These are phyloP conservation scores for Nomada ruficornis DNA, from an alignment of 2,888 invertebrate genomes.

Conservation along the genomic window DNA sequence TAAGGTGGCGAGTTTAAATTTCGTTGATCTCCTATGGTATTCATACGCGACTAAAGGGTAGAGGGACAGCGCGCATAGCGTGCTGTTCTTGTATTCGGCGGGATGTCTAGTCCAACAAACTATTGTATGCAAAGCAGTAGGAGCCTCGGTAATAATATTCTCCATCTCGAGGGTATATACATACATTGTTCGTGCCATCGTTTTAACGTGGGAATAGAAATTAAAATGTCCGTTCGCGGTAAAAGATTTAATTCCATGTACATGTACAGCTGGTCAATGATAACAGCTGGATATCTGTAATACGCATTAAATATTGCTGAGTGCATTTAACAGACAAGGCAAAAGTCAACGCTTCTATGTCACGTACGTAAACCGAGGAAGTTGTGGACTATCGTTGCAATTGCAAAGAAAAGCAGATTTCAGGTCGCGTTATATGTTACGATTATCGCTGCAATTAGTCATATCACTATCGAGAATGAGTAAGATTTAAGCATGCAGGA, in stretches of 20 bases:
- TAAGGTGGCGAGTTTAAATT: conserved; percentile 56
- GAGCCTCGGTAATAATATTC: conserved; percentile 53
- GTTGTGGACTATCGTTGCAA: background rate
- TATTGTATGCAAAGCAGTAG: conserved; percentile 69
- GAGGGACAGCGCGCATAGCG: conserved; percentile 50
- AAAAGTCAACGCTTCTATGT: conserved; percentile 10
- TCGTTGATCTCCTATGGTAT: conserved; percentile 52
- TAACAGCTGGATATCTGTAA: too few relatives aligned
- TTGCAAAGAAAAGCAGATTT: conserved; percentile 32
- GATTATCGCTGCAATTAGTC: conserved; percentile 63
- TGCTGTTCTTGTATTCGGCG: conserved; percentile 31
- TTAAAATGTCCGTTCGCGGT: background rate
- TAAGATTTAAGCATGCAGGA: conserved; percentile 64
- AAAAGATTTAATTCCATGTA: background rate
- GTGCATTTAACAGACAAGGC: conserved; percentile 6
- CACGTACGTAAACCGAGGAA: conserved; percentile 16
- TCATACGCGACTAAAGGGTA: conserved; percentile 26
- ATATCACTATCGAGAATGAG: conserved; percentile 64
- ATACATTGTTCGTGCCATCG: conserved; percentile 25
- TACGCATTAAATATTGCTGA: background rate
- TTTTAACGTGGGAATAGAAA: conserved; percentile 9
- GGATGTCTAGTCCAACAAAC: conserved; percentile 54
- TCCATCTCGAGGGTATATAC: conserved; percentile 26
- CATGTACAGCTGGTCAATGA: background rate
- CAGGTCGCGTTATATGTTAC: conserved; percentile 33